These are phyloP conservation scores for Perca schrenkii DNA, from an alignment of 2,113 vertebrate species.

Conservation along the genomic window DNA sequence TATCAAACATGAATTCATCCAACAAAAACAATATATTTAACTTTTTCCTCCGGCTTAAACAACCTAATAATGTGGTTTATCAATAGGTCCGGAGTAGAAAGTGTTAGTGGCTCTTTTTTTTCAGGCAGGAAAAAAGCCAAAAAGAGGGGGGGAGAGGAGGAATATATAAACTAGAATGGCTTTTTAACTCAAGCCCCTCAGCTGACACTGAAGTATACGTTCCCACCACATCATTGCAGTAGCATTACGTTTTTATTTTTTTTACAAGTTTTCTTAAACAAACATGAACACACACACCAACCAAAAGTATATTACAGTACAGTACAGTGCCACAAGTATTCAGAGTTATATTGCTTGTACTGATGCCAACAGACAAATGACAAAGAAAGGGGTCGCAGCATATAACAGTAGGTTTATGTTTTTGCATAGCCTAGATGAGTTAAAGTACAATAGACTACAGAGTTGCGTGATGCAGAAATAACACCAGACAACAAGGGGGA, in stretches of 20 bases:
- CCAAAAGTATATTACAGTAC: slow-evolving; percentile 75
- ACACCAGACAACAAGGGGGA: background rate
- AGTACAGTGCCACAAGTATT: slow-evolving; percentile 72
- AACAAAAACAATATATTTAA: slow-evolving; percentile 50
- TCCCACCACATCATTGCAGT: slow-evolving; percentile 47
- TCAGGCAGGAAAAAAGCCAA: slow-evolving; percentile 18
- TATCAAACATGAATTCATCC: slow-evolving; percentile 29
- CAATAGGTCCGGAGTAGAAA: slow-evolving; percentile 19
- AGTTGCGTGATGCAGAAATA: slow-evolving; percentile 59
- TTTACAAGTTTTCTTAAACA: slow-evolving; percentile 56
- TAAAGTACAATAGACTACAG: slow-evolving; percentile 65
- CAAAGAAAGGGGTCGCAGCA: slow-evolving; percentile 74
- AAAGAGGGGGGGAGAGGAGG: background rate
- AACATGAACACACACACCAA: slow-evolving; percentile 62
- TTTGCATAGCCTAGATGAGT: slow-evolving; percentile 85
- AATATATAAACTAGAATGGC: slow-evolving; percentile 42
- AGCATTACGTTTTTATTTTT: slow-evolving; percentile 54
- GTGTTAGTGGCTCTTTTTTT: slow-evolving; percentile 36
- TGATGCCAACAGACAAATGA: slow-evolving; percentile 58
- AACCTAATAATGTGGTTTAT: slow-evolving; percentile 29
- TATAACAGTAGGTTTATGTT: slow-evolving; percentile 74
- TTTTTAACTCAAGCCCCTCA: slow-evolving; percentile 47
- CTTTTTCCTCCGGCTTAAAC: slow-evolving; percentile 30
- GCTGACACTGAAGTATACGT: slow-evolving; percentile 49
- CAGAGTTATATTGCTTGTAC: slow-evolving; percentile 82